These are phyloP conservation scores for Drosophila putrida DNA, from an alignment of 2,888 invertebrate genomes.

Conservation along the genomic window DNA sequence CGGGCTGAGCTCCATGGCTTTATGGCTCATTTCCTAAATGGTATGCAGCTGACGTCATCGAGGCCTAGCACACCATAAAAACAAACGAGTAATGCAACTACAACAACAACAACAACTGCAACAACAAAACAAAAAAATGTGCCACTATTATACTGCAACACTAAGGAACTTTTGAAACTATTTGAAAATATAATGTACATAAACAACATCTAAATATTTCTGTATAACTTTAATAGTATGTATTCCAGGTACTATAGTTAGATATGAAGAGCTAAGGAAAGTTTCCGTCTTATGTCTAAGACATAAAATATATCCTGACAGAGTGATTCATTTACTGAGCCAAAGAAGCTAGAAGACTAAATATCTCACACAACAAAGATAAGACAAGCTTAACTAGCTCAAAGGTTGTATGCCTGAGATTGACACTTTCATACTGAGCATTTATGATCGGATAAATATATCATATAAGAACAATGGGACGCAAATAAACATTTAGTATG, in stretches of 20 bases:
- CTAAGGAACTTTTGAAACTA: neutral
- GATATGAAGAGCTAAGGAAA: no score
- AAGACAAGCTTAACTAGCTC: no score
- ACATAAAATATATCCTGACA: no score
- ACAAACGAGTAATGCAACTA: constrained; percentile 40
- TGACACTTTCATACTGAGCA: no score
- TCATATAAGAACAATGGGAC: no score
- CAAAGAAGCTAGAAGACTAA: no score
- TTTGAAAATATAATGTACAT: constrained; percentile 1
- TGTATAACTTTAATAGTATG: neutral
- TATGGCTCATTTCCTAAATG: constrained; percentile 82
- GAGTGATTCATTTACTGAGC: no score
- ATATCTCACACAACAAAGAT: no score
- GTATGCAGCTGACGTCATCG: constrained; percentile 62
- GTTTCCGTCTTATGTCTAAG: no score
- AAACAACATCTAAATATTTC: neutral
- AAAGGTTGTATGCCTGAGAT: no score
- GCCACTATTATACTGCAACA: neutral
- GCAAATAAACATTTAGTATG: no score
- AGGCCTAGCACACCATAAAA: constrained; percentile 60
- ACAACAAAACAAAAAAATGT: constrained; percentile 1
- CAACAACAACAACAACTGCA: neutral
- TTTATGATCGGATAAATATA: no score
- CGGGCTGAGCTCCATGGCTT: constrained; percentile 57
- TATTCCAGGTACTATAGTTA: neutral